Base-by-base conservation (phyloP, 2,888 invertebrate species). In the Caenorhabditis parvicauda region DNA sequence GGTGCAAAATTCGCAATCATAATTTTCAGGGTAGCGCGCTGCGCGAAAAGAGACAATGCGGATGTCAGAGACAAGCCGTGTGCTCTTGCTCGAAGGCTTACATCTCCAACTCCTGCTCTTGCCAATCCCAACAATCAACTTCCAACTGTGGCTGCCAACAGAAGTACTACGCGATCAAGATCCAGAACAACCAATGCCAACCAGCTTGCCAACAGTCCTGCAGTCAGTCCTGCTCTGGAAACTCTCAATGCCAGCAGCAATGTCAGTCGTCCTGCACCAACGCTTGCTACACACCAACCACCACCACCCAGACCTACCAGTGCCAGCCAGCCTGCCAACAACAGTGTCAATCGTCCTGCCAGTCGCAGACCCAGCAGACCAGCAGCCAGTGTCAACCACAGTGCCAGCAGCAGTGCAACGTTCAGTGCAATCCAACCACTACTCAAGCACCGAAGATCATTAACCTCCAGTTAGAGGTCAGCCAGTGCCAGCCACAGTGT, bases 11-110 rank as follows among this genome's bases (percentile, higher is more conserved):
- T n/a, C n/a, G n/a, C n/a, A n/a, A n/a, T n/a, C n/a, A n/a, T n/a
- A n/a, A n/a, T 19, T 44, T 64, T 43, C 42, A 67, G 67, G 67
- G 60, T 55, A 67, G 59, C 50, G 67, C 64, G 32, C 42, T 67
- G 28, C 59, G 67, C 37, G 67, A 67, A 44, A 64, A 64, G 59
- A 64, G 67, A 62, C 67, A 67, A 45, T 67, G 67, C 53, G 67
- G 67, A 45, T 67, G 67, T 56, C 61, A 53, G 52, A 47, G 48
- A 39, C 56, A 54, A 53, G 39, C 47, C 32, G 61, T 62, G 42
- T 67, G 67, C 54, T 60, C 60, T 21, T 67, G 67, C 44, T 45
- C 56, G 24, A 51, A 54, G 28, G 55, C 46, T 39, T 52, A 54
- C 43, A 54, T 51, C 55, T 48, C 60, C 6, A 51, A 58, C 32